Conservation (phyloP, 2,888 invertebrate genomes). For the Scrobipalpa costella region DNA sequence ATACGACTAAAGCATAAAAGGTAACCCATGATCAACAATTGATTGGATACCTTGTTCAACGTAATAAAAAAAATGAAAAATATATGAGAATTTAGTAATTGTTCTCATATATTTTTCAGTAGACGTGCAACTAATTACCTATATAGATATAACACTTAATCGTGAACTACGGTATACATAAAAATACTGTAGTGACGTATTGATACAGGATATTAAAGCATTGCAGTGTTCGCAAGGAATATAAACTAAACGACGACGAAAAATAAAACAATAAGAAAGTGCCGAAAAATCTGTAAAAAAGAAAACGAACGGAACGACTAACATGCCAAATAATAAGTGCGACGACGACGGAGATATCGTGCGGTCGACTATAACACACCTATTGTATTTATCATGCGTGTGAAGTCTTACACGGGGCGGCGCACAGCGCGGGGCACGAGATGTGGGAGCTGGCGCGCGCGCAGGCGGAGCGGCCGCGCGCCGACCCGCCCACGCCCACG, state of each 20-base stretch:
- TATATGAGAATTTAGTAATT: not conserved
- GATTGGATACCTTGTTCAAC: too few species aligned
- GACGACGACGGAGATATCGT: slow-evolving; percentile 38
- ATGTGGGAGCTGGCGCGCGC: slow-evolving; percentile 35
- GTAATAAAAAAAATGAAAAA: too few species aligned
- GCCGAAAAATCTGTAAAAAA: slow-evolving; percentile 20
- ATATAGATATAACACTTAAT: not conserved
- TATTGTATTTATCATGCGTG: slow-evolving; percentile 64
- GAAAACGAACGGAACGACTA: slow-evolving; percentile 22
- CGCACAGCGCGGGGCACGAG: slow-evolving; percentile 28
- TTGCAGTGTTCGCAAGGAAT: slow-evolving; percentile 28
- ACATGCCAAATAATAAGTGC: slow-evolving; percentile 35
- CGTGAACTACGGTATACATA: not conserved
- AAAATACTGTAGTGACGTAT: not conserved
- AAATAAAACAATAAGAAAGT: not conserved
- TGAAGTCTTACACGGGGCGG: slow-evolving; percentile 61
- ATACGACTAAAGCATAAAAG: not conserved
- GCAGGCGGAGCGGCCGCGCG: slow-evolving; percentile 45
- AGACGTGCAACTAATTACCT: not conserved
- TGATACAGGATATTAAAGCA: slow-evolving; percentile 20
- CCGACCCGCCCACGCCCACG: slow-evolving; percentile 45
- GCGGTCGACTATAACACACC: slow-evolving; percentile 68
- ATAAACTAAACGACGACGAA: not conserved
- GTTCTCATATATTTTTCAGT: not conserved
- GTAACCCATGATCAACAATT: too few species aligned